Percentiles rank a stretch among this genome's conserved stretches.
Conservation (phyloP, 1,140 invertebrate genomes). For the Achroia grisella region DNA sequence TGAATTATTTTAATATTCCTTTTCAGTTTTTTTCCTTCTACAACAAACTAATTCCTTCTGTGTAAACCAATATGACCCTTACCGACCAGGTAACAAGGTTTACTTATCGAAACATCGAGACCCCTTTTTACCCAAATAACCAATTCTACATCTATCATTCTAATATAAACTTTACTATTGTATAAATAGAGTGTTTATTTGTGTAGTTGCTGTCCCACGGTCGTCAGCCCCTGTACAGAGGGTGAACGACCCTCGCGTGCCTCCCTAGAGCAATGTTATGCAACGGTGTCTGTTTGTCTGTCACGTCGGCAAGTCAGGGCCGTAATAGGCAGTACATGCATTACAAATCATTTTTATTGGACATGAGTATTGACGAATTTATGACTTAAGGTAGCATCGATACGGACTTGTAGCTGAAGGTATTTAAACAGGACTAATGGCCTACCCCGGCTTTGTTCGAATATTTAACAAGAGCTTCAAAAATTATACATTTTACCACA, state of each 20-base stretch:
- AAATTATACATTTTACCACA: no score
- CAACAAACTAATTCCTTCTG: no score
- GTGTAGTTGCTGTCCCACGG: not conserved
- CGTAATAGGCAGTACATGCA: not conserved
- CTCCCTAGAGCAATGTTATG: not conserved
- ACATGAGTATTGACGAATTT: no score
- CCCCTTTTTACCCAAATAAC: not conserved
- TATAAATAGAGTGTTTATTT: not conserved
- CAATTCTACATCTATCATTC: not conserved
- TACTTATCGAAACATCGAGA: not conserved
- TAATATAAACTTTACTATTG: not conserved
- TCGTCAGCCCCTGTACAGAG: constrained; percentile 1
- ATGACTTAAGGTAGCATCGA: no score
- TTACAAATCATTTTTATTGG: no score
- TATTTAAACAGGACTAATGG: no score
- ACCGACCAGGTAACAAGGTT: not conserved
- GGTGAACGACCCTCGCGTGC: constrained; percentile 25
- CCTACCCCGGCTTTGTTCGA: no score
- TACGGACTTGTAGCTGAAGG: no score
- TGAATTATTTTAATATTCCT: no score
- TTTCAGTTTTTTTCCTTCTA: no score
- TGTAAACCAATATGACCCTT: not conserved
- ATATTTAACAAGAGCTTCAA: no score
- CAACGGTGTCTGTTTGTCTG: constrained; percentile 10
- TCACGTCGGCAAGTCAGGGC: constrained; percentile 13